A percentile compares a stretch with the other conserved stretches of the same genome.
phyloP scores from a whole-genome alignment of 2,113 vertebrate genomes.

The Nyctereutes procyonoides region DNA sequence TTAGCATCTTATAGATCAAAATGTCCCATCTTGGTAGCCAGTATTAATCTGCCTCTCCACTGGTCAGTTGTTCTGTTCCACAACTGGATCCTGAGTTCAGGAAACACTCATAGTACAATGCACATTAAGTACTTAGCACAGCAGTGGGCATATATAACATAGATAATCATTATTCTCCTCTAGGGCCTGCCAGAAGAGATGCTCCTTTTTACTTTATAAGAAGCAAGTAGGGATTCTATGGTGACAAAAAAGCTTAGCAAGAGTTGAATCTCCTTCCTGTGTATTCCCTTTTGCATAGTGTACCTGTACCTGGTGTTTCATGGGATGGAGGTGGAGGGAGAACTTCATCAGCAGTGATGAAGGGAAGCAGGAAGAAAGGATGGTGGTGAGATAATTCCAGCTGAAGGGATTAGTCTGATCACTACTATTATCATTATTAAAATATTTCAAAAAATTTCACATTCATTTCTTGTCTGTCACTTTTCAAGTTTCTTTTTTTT shows the following conservation, averaged over 20 bases:
- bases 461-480: slow-evolving; percentile 21
- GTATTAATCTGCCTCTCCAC: not conserved
- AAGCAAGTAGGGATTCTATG: not conserved
- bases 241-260: not conserved
- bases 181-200: not conserved
- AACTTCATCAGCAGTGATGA: not conserved
- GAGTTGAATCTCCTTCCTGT: not conserved
- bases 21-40: not conserved
- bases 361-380: not conserved
- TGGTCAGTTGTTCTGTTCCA: not conserved
- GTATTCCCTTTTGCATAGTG: not conserved
- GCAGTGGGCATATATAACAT: not conserved
- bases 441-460: slow-evolving; percentile 23
- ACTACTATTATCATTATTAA: not conserved
- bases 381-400: not conserved
- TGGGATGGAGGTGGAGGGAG: fast-evolving
- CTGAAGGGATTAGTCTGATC: not conserved
- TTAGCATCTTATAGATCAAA: not conserved
- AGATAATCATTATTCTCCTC: slow-evolving; percentile 4
- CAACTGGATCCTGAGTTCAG: not conserved
- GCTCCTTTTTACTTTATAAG: not conserved
- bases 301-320: not conserved
- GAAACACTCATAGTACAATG: not conserved
- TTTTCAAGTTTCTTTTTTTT: too few relatives aligned
- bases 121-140: not conserved